Evolutionary conservation across 2,797 vertebrate species (phyloP), one percentile per base, ranked within the genome.

Genomic region (Protonibea diacanthus): DNA sequence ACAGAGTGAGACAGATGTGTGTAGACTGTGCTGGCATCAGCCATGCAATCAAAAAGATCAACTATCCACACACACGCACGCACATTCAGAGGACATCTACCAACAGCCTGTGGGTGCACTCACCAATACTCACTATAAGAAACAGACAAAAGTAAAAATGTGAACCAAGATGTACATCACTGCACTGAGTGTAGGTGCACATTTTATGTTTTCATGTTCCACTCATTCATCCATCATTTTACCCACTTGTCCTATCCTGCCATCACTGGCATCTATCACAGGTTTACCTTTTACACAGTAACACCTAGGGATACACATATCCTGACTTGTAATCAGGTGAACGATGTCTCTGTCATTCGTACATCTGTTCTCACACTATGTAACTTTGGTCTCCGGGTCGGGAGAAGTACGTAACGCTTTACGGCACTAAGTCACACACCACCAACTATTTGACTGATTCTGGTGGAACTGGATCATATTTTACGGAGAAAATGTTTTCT

Each of bases 1-100:
- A 42, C 42, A 78, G 55, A 44, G 70, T 58, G 25, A 72, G 67
- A 71, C 1, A 17, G 29, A 60, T n/a, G 21, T 27, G 87, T 86
- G 82, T 85, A 77, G 83, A 74, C 85, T 84, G 69, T 14, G 14
- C 10, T 53, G 61, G 64, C 40, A 92, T 92, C 84, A 79, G 59
- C 80, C 85, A 52, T 89, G 68, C 74, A 61, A 88, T 91, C 88
- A 64, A 51, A 79, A 7, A 74, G n/a, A 71, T 47, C 38, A 56
- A 60, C 27, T 29, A 9, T 8, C 8, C 33, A 8, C 33, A 8
- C 33, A 8, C 33, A 2, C 33, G 2, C 33, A 25, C 60, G 12
- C 56, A 58, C 55, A 53, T 48, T 20, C 45, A 14, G n/a, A 14
- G 4, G 18, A 82, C 20, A 18, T 55, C 40, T 48, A 12, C 6